Base-by-base conservation (phyloP, 2,113 vertebrate species). In the Electrona antarctica region DNA sequence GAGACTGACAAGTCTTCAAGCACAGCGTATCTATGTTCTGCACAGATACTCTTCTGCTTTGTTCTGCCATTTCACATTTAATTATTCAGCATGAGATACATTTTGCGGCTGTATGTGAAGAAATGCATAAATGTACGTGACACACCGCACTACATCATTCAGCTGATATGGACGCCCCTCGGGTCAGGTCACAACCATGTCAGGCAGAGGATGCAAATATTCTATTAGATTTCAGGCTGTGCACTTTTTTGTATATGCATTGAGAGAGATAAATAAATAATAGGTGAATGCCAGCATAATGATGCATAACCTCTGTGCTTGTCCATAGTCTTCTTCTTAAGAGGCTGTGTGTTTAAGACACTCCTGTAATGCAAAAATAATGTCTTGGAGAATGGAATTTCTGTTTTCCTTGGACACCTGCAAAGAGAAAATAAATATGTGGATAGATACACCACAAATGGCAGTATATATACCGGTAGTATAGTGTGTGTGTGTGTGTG, bases 361-460 rank as follows among this genome's bases (percentile, higher is more conserved):
- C 13, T 90, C 93, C 79, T 93, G 93, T 52, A 98, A 83, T 0
- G 92, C 76, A 41, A 87, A 78, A 77, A 98, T 73, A 64, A 98
- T 90, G 29, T 97, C 95, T 60, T 90, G 89, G 33, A 96, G 88
- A 77, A 98, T 83, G 76, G 50, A 54, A 83, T 94, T 92, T 91
- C 97, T 93, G 91, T 98, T 99, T 60, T 98, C 96, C 78, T 93
- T 98, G 8, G 94, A 95, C 78, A 99, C 93, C 97, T 99, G 21
- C 21, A 21, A 83, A 48, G 8, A 45, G 64, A 41, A 13, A 55
- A 74, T 41, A 41, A 41, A 41, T 41, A 41, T 6, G 62, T 51
- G 2, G n/a, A 73, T 71, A 69, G 11, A 68, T 86, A 84, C 0
- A 67, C 33, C 71, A 52, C 7, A 66, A 56, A 75, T 8, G 68